phyloP scores from a whole-genome alignment of 2,888 invertebrate genomes.

The Xestia rhomboidea region DNA sequence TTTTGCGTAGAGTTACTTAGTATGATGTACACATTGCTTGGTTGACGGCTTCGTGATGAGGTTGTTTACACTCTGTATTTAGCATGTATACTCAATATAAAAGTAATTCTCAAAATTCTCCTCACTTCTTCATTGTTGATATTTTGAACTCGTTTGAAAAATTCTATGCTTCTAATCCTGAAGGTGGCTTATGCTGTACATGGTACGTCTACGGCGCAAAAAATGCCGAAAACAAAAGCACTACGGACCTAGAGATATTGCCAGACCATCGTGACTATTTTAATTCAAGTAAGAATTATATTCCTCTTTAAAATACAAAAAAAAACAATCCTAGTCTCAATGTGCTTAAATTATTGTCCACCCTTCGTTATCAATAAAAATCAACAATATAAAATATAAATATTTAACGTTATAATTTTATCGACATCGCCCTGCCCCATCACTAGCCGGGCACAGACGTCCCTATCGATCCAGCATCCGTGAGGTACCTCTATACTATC shows the following conservation, averaged over 20 bases:
- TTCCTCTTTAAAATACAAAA: background rate
- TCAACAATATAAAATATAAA: background rate
- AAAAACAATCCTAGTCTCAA: background rate
- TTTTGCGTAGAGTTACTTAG: too few species aligned
- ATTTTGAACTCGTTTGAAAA: background rate
- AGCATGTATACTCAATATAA: too few species aligned
- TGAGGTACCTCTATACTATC: conserved; percentile 72
- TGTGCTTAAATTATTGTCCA: background rate
- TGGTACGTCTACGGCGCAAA: background rate
- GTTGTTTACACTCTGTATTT: too few species aligned
- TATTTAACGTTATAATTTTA: conserved; percentile 41
- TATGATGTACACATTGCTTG: too few species aligned
- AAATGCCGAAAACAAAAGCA: background rate
- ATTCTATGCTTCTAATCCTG: rapidly evolving
- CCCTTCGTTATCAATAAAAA: background rate
- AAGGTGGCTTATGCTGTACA: background rate
- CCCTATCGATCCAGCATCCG: conserved; percentile 88
- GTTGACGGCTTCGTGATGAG: too few species aligned
- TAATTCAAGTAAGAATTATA: background rate
- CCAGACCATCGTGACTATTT: too few species aligned
- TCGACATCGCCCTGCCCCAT: conserved; percentile 71
- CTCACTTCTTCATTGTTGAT: background rate
- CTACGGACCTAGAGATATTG: background rate
- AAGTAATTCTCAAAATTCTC: background rate
- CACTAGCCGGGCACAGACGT: conserved; percentile 83